Base-by-base conservation (phyloP, 2,113 vertebrate genomes). In the Thymallus thymallus region DNA sequence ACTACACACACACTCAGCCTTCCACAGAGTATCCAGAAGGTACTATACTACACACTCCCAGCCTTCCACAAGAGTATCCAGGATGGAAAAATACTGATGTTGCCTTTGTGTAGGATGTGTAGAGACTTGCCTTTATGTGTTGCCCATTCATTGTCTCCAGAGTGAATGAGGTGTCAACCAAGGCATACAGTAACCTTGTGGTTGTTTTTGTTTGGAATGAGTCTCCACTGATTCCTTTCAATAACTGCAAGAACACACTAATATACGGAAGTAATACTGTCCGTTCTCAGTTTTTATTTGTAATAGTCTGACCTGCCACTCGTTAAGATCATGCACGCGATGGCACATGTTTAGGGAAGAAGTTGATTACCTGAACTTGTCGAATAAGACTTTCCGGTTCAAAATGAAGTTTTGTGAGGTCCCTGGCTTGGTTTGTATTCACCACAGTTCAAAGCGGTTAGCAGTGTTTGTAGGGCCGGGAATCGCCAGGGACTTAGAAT, bases 11-110 rank as follows among this genome's bases (percentile, higher is more conserved):
- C 62, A 18, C 24, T 10, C 12, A 26, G 1, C 24, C 62, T 26
- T 24, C 20, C 62, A 29, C 14, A 64, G 9, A n/a, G n/a, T n/a
- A n/a, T n/a, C n/a, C 92, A 90, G 92, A 93, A 93, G 91, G 92
- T 92, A 87, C 30, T 3, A 35, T 5, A 20, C 20, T 9, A 30
- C 62, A 16, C 16, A 18, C 22, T 16, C 62, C 6, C 12, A 26
- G 1, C 24, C 62, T 26, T 24, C 20, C 62, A 29, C 14, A 64
- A 41, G 7, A 62, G 62, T 64, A 5, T 24, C 22, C 5, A n/a
- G 26, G 35, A 41, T 41, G 23, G 23, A 16, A 6, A 26, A 64
- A 20, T 55, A 55, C 20, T 55, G 6, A 13, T 46, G 51, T 20
- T 55, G 51, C n/a, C n/a, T n/a, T n/a, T n/a, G n/a, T n/a, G n/a